These are phyloP conservation scores for Stylophora pistillata DNA, from an alignment of 64 coral and sea anemone species.

Conservation along the genomic window DNA sequence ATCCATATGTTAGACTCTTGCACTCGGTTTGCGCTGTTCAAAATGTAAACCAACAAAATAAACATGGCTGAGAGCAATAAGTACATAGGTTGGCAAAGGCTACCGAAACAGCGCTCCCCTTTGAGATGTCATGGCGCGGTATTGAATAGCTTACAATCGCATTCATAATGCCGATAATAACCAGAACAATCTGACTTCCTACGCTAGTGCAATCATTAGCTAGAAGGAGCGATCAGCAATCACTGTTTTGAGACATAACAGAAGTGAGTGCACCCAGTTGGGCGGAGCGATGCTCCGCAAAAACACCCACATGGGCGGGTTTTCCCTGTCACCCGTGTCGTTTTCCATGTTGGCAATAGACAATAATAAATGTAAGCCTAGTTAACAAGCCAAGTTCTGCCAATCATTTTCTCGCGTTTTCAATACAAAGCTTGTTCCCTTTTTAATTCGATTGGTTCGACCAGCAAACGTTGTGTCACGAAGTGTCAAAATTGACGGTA, in stretches of 20 bases:
- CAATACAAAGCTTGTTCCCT: slow-evolving; percentile 99
- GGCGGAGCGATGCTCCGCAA: slow-evolving; percentile 91
- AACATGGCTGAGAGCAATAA: slow-evolving; percentile 50
- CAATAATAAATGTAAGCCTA: slow-evolving; percentile 99
- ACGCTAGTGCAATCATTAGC: slow-evolving; percentile 83
- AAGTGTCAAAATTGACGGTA: slow-evolving; percentile 98
- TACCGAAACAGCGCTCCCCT: slow-evolving; percentile 85
- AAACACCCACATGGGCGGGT: slow-evolving; percentile 98
- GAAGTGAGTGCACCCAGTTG: slow-evolving; percentile 75
- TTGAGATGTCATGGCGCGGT: slow-evolving; percentile 91
- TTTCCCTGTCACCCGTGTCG: slow-evolving; percentile 97
- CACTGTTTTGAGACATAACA: slow-evolving; percentile 91
- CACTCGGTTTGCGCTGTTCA: slow-evolving; percentile 23
- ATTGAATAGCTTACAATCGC: slow-evolving; percentile 91
- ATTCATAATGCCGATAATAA: slow-evolving; percentile 85
- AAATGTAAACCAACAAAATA: slow-evolving; percentile 68
- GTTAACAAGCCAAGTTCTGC: slow-evolving; percentile 97
- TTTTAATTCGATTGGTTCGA: slow-evolving; percentile 99
- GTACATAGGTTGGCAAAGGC: slow-evolving; percentile 56
- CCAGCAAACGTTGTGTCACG: slow-evolving; percentile 77
- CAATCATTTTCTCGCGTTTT: slow-evolving; percentile 93
- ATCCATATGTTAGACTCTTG: not conserved
- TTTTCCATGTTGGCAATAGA: slow-evolving; percentile 94
- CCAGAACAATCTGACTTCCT: slow-evolving; percentile 63
- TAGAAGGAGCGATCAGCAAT: slow-evolving; percentile 69